Percentiles rank a stretch among this genome's conserved stretches.
Evolutionary conservation across 2,113 vertebrate genomes (phyloP).

Genomic region (Nanorana parkeri): DNA sequence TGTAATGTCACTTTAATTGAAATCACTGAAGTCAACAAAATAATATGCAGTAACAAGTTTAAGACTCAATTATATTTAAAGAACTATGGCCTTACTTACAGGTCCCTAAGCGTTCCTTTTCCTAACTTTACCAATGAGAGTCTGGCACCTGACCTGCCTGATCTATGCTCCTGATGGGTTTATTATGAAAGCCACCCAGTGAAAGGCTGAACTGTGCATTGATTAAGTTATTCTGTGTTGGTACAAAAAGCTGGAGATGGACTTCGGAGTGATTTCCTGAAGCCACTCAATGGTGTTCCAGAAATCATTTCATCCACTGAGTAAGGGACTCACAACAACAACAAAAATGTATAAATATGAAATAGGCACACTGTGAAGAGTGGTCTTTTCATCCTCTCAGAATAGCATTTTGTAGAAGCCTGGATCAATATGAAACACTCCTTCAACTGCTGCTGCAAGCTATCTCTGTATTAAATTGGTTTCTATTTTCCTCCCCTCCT

Average conservation of each 20-base stretch:
- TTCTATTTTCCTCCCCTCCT: not conserved
- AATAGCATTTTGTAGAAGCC: slow-evolving; percentile 46
- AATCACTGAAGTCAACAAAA: no score
- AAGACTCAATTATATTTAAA: no score
- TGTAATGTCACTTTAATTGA: no score
- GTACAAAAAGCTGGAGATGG: not conserved
- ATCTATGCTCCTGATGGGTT: not conserved
- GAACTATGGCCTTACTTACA: not conserved
- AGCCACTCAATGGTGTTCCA: not conserved
- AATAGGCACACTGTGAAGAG: not conserved
- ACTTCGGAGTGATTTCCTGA: not conserved
- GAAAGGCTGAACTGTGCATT: not conserved
- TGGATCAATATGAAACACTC: slow-evolving; percentile 51
- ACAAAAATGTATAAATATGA: not conserved
- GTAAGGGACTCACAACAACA: not conserved
- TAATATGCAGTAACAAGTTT: no score
- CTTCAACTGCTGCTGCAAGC: slow-evolving; percentile 30
- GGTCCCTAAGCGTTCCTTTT: not conserved
- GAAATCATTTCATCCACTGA: not conserved
- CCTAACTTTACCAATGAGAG: not conserved
- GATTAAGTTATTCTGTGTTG: not conserved
- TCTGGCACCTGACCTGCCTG: not conserved
- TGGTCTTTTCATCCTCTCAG: slow-evolving; percentile 14
- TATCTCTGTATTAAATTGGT: slow-evolving; percentile 26
- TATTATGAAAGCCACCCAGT: no score